Evolutionary conservation across 2,113 vertebrate genomes (phyloP).

Genomic region (Corythaeola cristata): DNA sequence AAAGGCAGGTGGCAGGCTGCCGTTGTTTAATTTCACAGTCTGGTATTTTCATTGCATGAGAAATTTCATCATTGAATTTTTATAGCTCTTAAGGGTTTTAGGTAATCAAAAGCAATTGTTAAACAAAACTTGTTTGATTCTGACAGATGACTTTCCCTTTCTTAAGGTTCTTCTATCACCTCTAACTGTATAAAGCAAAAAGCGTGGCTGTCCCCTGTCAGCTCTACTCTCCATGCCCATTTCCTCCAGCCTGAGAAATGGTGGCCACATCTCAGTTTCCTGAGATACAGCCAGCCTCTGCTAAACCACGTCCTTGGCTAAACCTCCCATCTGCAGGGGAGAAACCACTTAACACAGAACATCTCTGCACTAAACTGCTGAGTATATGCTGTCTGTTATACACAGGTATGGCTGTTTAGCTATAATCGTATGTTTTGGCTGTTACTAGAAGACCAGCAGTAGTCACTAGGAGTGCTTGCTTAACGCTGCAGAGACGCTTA

Average conservation of each 20-base stretch:
- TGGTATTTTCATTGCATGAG: neutral
- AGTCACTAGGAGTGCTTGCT: neutral
- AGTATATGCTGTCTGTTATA: neutral
- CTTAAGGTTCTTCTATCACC: neutral
- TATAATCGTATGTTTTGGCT: neutral
- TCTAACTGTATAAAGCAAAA: neutral
- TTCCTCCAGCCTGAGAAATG: neutral
- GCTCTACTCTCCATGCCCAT: rapidly evolving
- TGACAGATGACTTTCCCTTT: neutral
- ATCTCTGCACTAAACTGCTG: neutral
- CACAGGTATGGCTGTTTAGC: neutral
- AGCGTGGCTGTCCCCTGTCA: neutral
- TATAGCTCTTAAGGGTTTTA: neutral
- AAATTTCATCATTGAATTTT: neutral
- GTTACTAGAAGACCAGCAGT: neutral
- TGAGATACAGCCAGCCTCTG: neutral
- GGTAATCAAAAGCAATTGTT: slow-evolving; percentile 4
- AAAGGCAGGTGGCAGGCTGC: slow-evolving; percentile 25
- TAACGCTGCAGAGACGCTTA: neutral
- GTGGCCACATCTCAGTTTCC: neutral
- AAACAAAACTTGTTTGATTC: neutral
- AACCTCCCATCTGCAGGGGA: neutral
- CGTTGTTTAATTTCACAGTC: slow-evolving; percentile 17
- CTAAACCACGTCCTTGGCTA: neutral
- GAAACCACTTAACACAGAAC: neutral